Conservation (phyloP, 2,113 vertebrate genomes). For the Carassius auratus region DNA sequence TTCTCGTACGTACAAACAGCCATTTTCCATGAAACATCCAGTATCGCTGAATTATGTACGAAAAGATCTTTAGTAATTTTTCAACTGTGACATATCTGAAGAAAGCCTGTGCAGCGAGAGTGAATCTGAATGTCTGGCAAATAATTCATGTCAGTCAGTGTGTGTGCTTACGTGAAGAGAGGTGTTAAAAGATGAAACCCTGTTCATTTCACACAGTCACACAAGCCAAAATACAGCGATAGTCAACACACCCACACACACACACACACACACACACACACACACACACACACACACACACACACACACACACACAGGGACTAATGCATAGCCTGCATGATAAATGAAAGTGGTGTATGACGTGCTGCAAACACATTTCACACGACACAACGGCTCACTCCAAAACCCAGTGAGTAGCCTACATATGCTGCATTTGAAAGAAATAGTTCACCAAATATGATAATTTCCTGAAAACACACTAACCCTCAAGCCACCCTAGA, state of each 20-base stretch:
- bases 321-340: conserved; percentile 64
- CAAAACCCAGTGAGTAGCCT: neutral
- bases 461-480: no score
- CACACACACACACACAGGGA: conserved; percentile 45
- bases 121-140: conserved; percentile 50
- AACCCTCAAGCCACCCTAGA: neutral
- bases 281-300: no score
- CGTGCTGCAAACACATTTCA: conserved; percentile 67
- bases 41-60: conserved; percentile 11
- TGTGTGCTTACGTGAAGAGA: conserved; percentile 58
- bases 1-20: neutral
- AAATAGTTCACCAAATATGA: neutral
- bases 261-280: no score
- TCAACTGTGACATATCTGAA: conserved; percentile 5
- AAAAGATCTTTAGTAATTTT: neutral
- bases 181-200: conserved; percentile 58
- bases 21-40: neutral
- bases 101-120: neutral
- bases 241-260: no score
- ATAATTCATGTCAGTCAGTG: conserved; percentile 65
- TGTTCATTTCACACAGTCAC: conserved; percentile 56
- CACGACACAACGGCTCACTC: neutral
- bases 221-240: conserved; percentile 64
- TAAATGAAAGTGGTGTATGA: conserved; percentile 61
- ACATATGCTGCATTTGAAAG: neutral